These are phyloP conservation scores for Phrynocephalus forsythii DNA, from an alignment of 2,797 vertebrate genomes.

Conservation along the genomic window DNA sequence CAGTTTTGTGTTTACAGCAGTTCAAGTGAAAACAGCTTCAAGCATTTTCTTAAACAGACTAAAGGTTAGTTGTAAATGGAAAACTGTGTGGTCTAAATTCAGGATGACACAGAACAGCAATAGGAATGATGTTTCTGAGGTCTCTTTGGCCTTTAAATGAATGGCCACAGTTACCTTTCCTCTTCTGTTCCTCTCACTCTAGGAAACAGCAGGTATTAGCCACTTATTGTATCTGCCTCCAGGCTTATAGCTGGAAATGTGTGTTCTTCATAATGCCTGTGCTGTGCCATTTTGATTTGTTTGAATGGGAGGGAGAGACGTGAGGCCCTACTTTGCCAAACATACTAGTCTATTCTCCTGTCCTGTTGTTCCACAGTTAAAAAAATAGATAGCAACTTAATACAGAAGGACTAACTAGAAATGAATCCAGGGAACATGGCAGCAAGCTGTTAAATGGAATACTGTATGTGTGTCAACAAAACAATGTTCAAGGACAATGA, in stretches of 20 bases:
- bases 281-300: rapidly evolving
- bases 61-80: conserved; percentile 23
- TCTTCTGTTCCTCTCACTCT: not conserved
- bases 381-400: not conserved
- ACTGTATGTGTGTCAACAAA: too few species aligned
- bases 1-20: conserved; percentile 16
- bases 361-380: not conserved
- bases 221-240: conserved; percentile 3
- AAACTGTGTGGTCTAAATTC: not conserved
- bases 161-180: not conserved
- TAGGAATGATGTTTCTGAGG: not conserved
- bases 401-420: too few species aligned
- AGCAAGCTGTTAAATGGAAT: too few species aligned
- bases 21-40: conserved; percentile 32
- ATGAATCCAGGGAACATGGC: too few species aligned
- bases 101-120: not conserved
- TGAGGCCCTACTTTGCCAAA: not conserved
- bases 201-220: not conserved
- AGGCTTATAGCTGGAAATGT: not conserved
- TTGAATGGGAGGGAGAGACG: conserved; percentile 15
- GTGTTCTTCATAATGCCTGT: not conserved
- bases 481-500: too few species aligned
- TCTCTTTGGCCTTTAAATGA: conserved; percentile 26
- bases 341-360: not conserved
- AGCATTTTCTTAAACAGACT: conserved; percentile 18